phyloP scores from a whole-genome alignment of 2,113 vertebrate genomes.

The Myotis brandtii region DNA sequence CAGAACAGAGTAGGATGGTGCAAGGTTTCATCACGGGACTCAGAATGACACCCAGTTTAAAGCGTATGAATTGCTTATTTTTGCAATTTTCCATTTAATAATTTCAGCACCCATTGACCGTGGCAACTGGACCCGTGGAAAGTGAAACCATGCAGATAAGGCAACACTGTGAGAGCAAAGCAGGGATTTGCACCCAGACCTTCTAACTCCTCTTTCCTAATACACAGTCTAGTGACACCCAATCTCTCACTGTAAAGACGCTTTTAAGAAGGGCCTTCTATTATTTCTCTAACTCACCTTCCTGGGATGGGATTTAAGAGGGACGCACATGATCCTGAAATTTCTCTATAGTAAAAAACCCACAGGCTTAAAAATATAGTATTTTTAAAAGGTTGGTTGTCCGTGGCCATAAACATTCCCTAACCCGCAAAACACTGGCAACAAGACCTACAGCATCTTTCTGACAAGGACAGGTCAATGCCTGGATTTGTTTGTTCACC shows the following conservation, averaged over 20 bases:
- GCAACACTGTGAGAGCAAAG: background rate
- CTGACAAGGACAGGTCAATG: background rate
- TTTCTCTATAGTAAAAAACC: background rate
- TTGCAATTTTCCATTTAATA: background rate
- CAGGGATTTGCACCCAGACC: background rate
- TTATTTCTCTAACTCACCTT: background rate
- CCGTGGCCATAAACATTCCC: background rate
- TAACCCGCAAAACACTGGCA: background rate
- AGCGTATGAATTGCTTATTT: background rate
- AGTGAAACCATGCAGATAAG: background rate
- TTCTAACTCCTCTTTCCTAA: background rate
- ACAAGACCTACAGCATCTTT: background rate
- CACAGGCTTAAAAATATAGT: background rate
- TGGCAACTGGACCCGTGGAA: background rate
- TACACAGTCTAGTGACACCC: background rate
- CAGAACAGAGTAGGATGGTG: background rate
- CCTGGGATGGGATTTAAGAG: background rate
- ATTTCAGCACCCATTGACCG: background rate
- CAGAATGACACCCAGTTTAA: background rate
- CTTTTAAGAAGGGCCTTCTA: background rate
- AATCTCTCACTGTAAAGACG: background rate
- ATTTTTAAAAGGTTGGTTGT: slow-evolving; percentile 35
- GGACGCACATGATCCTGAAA: background rate
- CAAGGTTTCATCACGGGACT: background rate
- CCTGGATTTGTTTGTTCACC: background rate